Evolutionary conservation across 2,888 invertebrate species (phyloP).

Genomic region (Dioctria linearis): DNA sequence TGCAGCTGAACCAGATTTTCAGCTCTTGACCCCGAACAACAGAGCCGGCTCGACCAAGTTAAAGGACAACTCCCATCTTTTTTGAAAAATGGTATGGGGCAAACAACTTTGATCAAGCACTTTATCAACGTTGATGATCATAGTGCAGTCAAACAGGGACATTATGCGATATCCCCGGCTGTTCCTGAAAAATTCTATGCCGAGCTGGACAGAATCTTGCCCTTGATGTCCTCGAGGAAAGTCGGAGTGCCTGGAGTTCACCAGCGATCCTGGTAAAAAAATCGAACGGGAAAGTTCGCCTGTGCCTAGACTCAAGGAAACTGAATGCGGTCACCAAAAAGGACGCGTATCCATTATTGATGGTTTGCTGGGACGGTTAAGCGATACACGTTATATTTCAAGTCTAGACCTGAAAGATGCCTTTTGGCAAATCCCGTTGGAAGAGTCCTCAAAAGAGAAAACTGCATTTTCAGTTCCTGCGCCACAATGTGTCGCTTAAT

Average conservation of each 20-base stretch:
- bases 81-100: conserved; percentile 41
- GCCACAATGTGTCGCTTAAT: conserved; percentile 11
- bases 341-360: conserved; percentile 61
- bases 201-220: conserved; percentile 64
- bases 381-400: conserved; percentile 61
- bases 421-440: conserved; percentile 56
- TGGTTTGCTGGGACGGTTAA: conserved; percentile 61
- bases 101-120: conserved; percentile 56
- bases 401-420: conserved; percentile 62
- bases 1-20: too few relatives aligned
- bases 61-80: too few relatives aligned
- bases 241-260: conserved; percentile 63
- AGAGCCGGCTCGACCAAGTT: too few relatives aligned
- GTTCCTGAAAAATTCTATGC: conserved; percentile 57
- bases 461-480: conserved; percentile 63
- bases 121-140: conserved; percentile 58
- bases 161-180: conserved; percentile 59
- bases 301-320: conserved; percentile 63
- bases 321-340: conserved; percentile 62
- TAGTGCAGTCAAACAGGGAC: conserved; percentile 56
- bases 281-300: conserved; percentile 59
- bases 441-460: not conserved
- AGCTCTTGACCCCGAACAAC: too few relatives aligned
- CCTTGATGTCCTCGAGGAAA: conserved; percentile 62
- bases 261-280: conserved; percentile 62